Base-by-base conservation (phyloP, 2,888 invertebrate species). In the Phengaris alcon region DNA sequence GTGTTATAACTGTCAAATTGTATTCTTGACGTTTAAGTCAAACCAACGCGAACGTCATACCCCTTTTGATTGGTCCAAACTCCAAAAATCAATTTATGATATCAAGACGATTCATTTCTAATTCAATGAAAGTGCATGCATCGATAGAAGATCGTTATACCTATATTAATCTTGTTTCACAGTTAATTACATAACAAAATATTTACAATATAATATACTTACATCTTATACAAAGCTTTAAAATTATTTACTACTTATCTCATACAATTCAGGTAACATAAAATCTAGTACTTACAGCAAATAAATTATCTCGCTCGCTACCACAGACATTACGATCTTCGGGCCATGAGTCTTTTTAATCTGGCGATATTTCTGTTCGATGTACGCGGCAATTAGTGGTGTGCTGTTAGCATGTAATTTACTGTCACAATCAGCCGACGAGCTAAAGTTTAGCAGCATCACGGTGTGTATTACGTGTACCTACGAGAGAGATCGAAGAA, bases 371-470 rank as follows among this genome's bases (percentile, higher is more conserved):
- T 89, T 89, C 84, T 80, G 81, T 84, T 83, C 84, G 86, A 85
- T 84, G 84, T 84, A 83, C 55, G 48, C 83, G 83, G 85, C 83
- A 91, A 91, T 91, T 91, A 90, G 88, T 85, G 87, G 85, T 80
- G 81, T 80, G 86, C 86, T 87, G 90, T 90, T 88, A 87, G 85
- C 86, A 81, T 86, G 90, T 90, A 89, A 90, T 91, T 89, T 89
- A 90, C 86, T 88, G 88, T 87, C 89, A 88, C 89, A 86, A 86
- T 88, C 89, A 89, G 87, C 85, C 57, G 75, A 80, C 77, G 74
- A 74, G 79, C 77, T 80, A 77, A 74, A 55, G 72, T 75, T 72
- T 75, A 74, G 73, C 55, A 52, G 69, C 74, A 74, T 76, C 68
- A 77, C 74, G 72, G 69, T 57, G 22, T 15, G 51, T 77, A 84